Evolutionary conservation across 2,888 invertebrate genomes (phyloP).

Genomic region (Drosophila buzzatii): DNA sequence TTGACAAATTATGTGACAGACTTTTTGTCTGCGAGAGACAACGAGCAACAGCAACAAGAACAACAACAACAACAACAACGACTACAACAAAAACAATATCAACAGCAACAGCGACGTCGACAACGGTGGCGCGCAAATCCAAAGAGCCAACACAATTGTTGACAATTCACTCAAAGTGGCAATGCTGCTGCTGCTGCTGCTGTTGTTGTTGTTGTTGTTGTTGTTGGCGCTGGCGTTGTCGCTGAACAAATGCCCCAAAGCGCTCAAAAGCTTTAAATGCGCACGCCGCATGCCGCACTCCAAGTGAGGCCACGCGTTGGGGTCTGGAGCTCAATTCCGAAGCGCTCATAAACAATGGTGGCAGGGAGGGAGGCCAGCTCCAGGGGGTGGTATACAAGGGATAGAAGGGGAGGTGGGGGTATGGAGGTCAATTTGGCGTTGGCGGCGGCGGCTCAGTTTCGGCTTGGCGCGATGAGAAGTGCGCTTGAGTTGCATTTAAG

Average conservation of each 20-base stretch:
- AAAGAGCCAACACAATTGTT: constrained; percentile 79
- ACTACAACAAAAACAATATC: background rate
- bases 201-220: constrained; percentile 36
- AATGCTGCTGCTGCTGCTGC: constrained; percentile 16
- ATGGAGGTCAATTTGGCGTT: background rate
- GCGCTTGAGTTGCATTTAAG: constrained; percentile 83
- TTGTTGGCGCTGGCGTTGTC: constrained; percentile 55
- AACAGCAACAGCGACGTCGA: background rate
- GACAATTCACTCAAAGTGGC: constrained; percentile 78
- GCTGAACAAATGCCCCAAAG: constrained; percentile 81
- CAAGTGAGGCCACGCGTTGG: constrained; percentile 45
- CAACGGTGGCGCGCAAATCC: constrained; percentile 61
- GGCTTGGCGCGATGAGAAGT: constrained; percentile 72
- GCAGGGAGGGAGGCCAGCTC: background rate
- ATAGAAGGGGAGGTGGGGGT: no score
- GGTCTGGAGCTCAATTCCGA: constrained; percentile 64
- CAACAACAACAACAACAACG: background rate
- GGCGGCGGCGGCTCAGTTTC: constrained; percentile 51
- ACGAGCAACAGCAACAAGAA: no score
- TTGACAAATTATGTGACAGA: constrained; percentile 81
- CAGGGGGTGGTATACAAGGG: background rate
- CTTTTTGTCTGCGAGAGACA: constrained; percentile 64
- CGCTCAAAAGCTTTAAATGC: constrained; percentile 80
- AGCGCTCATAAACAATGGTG: constrained; percentile 74
- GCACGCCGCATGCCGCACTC: constrained; percentile 41